Base-by-base conservation (phyloP, 2,888 invertebrate species). In the Drosophila nr. perissopoda region DNA sequence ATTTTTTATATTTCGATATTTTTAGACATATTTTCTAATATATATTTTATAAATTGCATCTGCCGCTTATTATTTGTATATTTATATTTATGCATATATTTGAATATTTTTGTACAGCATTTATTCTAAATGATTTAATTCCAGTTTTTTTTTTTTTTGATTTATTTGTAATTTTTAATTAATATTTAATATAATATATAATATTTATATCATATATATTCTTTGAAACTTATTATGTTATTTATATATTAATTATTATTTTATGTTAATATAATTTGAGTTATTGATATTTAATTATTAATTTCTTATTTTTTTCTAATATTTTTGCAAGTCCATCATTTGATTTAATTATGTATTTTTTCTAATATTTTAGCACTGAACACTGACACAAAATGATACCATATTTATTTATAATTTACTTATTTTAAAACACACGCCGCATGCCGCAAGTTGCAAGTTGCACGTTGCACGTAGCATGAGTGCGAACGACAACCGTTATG, bases 401-500 rank as follows among this genome's bases (percentile, higher is more conserved):
- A 36, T 54, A 59, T 56, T 52, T 58, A 60, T 64, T 36, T 56
- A 34, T 59, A 59, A 52, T 60, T 56, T 18, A 56, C 29, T 46
- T 16, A 34, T 36, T 56, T 13, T 46, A 29, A 62, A 25, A 38
- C 38, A 60, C 80, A 71, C 80, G 70, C 59, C 66, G 76, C 80
- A 76, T 75, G 70, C 80, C 66, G 79, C 73, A n/a, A 21, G 42
- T 21, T 85, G 82, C 65, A 61, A 56, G 59, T 61, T 76, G 81
- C 64, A 72, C 53, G 73, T 74, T 81, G 56, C 64, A 54, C 46
- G 59, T 61, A 59, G 62, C 70, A 60, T 40, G 54, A 52, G 57
- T 74, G 70, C 57, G 74, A 70, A 66, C 57, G 48, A 75, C 73
- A 71, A 86, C 84, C 84, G 82, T 81, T 72, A 57, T 36, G 70